These are phyloP conservation scores for Cephus sareptanus DNA, from an alignment of 2,888 invertebrate species.

Conservation along the genomic window DNA sequence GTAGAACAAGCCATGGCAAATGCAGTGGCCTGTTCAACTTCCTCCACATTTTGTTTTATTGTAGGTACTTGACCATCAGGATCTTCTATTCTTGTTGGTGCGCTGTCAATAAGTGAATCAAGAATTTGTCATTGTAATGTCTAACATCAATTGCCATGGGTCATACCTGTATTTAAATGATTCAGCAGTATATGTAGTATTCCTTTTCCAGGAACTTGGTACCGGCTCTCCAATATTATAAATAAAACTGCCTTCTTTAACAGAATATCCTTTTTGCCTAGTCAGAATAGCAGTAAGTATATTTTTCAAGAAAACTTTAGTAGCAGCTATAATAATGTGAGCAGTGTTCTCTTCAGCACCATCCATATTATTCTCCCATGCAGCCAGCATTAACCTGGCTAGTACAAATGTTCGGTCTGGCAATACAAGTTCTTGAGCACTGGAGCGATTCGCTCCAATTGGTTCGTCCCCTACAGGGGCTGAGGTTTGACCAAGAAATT, in stretches of 20 bases:
- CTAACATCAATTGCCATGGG: neutral
- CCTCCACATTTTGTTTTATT: constrained; percentile 77
- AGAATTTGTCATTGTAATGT: neutral
- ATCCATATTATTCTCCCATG: constrained; percentile 90
- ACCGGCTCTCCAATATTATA: constrained; percentile 83
- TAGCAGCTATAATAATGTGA: constrained; percentile 83
- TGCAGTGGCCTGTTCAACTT: constrained; percentile 80
- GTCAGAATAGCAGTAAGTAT: constrained; percentile 82
- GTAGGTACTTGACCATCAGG: constrained; percentile 71
- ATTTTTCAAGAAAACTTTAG: constrained; percentile 85
- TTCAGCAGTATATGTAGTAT: constrained; percentile 76
- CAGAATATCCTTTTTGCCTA: constrained; percentile 84
- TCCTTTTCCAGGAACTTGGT: constrained; percentile 84
- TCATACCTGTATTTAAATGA: constrained; percentile 61
- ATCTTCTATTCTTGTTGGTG: constrained; percentile 51
- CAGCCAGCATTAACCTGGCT: constrained; percentile 84
- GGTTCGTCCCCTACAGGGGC: constrained; percentile 63
- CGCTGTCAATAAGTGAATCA: constrained; percentile 19
- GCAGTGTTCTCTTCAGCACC: constrained; percentile 87
- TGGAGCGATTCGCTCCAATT: constrained; percentile 70
- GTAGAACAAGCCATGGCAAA: constrained; percentile 76
- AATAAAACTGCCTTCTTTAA: constrained; percentile 79
- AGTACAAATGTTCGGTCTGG: constrained; percentile 87
- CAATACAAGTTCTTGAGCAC: constrained; percentile 80
- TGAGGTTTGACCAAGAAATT: constrained; percentile 57